Conservation (phyloP, 2,888 invertebrate genomes). For the Fissipunctia ypsillon region DNA sequence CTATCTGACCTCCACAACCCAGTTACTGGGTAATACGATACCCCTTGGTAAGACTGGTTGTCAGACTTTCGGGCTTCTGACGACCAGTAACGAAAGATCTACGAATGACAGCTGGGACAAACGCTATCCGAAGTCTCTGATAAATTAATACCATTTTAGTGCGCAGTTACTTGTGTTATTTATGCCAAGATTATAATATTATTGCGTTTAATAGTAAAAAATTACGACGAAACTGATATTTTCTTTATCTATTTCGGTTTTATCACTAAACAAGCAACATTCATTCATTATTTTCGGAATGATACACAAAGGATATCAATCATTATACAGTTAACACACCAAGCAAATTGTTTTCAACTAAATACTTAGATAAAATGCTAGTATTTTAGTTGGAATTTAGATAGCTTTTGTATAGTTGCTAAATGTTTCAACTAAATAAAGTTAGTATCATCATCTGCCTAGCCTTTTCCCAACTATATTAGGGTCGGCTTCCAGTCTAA, state of each 20-base stretch:
- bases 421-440: not conserved
- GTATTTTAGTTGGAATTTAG: not conserved
- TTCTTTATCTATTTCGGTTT: conserved; percentile 22
- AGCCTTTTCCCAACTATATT: too few relatives aligned
- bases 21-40: not conserved
- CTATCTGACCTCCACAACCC: not conserved
- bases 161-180: not conserved
- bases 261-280: conserved; percentile 28
- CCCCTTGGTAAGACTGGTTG: not conserved
- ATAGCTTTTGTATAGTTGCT: not conserved
- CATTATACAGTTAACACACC: not conserved
- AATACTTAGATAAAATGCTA: not conserved
- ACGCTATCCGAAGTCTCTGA: not conserved
- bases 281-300: conserved; percentile 43
- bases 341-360: not conserved
- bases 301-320: not conserved
- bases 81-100: not conserved
- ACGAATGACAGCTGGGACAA: not conserved
- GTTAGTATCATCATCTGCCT: too few relatives aligned
- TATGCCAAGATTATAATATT: too few relatives aligned
- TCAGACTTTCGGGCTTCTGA: not conserved
- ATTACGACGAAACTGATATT: not conserved
- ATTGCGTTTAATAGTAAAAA: conserved; percentile 15
- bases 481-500: too few relatives aligned
- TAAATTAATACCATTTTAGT: not conserved